Percentiles rank a stretch among this genome's conserved stretches.
phyloP scores from a whole-genome alignment of 2,113 vertebrate species.

The Phylloscopus whistleri region DNA sequence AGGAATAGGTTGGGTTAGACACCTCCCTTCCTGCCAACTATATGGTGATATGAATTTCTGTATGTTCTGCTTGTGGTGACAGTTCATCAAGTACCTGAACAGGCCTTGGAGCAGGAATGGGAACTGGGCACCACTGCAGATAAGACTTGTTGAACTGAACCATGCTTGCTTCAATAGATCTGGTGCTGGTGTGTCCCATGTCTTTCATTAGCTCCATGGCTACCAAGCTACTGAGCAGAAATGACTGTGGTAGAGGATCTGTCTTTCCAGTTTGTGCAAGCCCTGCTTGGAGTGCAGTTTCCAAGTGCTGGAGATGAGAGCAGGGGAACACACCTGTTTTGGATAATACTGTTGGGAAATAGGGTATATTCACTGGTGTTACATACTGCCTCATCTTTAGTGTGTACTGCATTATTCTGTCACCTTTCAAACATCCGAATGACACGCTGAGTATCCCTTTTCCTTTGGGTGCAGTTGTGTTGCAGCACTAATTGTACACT shows the following conservation, averaged over 20 bases:
- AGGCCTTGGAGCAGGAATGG: not conserved
- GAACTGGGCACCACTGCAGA: not conserved
- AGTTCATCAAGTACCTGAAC: not conserved
- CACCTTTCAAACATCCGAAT: not conserved
- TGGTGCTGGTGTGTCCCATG: not conserved
- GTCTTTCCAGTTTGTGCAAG: not conserved
- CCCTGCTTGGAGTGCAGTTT: not conserved
- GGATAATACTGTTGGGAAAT: not conserved
- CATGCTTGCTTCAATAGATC: accelerated
- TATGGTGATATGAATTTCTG: not conserved
- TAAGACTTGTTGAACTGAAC: not conserved
- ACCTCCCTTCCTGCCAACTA: not conserved
- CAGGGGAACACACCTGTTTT: not conserved
- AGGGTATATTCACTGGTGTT: not conserved
- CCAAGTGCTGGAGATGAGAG: not conserved
- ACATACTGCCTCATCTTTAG: not conserved
- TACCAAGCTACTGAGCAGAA: not conserved
- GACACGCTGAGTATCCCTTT: accelerated
- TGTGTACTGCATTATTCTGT: not conserved
- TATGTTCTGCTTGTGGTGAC: not conserved
- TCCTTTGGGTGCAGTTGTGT: not conserved
- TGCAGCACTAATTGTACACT: not conserved
- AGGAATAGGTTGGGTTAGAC: not conserved
- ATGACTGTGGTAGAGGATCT: not conserved
- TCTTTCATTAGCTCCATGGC: not conserved